A percentile compares a stretch with the other conserved stretches of the same genome.
Conservation (phyloP, 2,888 invertebrate species). For the Trachelus iudaicus region DNA sequence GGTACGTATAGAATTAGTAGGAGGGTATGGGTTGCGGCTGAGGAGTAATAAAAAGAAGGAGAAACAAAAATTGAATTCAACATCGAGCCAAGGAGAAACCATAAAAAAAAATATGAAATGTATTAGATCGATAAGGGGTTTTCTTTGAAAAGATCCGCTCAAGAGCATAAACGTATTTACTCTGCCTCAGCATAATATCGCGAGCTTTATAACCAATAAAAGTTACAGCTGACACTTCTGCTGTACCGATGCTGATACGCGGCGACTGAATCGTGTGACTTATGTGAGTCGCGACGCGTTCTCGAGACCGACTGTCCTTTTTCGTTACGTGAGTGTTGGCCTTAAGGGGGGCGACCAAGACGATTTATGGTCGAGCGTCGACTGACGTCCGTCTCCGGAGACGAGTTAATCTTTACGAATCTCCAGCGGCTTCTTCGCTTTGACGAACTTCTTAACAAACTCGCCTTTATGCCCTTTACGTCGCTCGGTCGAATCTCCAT, state of each 20-base stretch:
- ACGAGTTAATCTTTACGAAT: background rate
- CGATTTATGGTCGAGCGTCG: conserved; percentile 1
- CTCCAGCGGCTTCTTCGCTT: background rate
- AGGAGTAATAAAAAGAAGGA: background rate
- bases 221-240: conserved; percentile 59
- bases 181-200: conserved; percentile 55
- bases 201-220: conserved; percentile 61
- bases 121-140: conserved; percentile 57
- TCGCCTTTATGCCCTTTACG: background rate
- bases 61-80: background rate
- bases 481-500: background rate
- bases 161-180: conserved; percentile 54
- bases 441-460: background rate
- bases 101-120: conserved; percentile 57
- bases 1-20: background rate
- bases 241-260: conserved; percentile 29
- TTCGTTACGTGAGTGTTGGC: background rate
- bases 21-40: background rate
- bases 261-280: background rate
- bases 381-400: background rate
- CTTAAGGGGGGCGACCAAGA: background rate
- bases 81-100: conserved; percentile 13
- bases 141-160: conserved; percentile 17
- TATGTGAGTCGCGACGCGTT: background rate
- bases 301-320: background rate